Evolutionary conservation across 2,113 vertebrate species (phyloP).

Genomic region (Tor tambroides): DNA sequence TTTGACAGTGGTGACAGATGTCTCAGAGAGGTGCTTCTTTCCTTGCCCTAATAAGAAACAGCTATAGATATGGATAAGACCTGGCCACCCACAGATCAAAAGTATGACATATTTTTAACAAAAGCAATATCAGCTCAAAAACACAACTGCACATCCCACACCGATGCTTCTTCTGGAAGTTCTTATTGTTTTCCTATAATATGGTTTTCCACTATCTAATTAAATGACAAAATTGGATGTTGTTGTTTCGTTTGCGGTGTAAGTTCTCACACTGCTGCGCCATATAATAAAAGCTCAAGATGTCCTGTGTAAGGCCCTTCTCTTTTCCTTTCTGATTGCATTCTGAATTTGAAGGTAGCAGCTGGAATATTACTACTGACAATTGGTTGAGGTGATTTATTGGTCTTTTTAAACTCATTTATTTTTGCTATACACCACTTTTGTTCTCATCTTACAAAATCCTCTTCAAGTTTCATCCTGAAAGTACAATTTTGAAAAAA

Average conservation of each 20-base stretch:
- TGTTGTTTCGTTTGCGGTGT: neutral
- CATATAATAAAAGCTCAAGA: neutral
- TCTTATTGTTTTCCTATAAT: neutral
- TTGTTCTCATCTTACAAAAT: neutral
- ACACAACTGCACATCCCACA: neutral
- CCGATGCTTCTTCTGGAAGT: neutral
- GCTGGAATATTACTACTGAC: neutral
- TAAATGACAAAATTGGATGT: neutral
- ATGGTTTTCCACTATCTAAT: neutral
- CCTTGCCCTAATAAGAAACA: conserved; percentile 36
- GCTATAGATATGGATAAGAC: conserved; percentile 9
- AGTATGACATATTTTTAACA: conserved; percentile 19
- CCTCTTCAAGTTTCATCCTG: neutral
- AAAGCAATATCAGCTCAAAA: neutral
- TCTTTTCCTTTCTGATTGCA: neutral
- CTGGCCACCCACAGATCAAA: conserved; percentile 15
- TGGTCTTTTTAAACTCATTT: neutral
- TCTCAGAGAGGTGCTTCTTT: conserved; percentile 15
- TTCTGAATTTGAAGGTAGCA: neutral
- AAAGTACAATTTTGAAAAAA: neutral
- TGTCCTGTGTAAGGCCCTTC: neutral
- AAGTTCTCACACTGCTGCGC: neutral
- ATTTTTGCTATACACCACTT: neutral
- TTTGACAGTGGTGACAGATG: conserved; percentile 32
- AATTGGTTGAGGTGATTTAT: neutral